phyloP scores from a whole-genome alignment of 2,113 vertebrate genomes.

The Etia nguti region DNA sequence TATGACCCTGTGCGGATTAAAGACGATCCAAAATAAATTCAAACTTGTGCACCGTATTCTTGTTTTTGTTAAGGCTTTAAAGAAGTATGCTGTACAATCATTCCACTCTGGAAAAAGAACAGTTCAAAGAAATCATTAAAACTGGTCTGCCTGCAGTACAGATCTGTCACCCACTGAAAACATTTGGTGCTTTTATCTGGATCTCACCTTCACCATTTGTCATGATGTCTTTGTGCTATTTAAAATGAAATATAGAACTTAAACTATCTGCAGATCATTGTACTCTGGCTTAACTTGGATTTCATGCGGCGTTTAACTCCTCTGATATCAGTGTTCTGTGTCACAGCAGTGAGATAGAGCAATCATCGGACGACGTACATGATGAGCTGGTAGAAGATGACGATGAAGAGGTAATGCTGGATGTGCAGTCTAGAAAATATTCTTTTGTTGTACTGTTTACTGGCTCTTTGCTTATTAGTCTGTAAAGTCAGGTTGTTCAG shows the following conservation, averaged over 20 bases:
- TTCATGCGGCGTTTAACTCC: neutral
- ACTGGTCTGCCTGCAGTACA: neutral
- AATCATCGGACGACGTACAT: slow-evolving; percentile 50
- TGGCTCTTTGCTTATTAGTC: neutral
- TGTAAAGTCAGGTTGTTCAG: neutral
- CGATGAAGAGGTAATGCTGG: slow-evolving; percentile 64
- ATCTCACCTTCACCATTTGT: neutral
- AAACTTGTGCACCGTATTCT: neutral
- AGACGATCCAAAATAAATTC: neutral
- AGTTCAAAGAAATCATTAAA: neutral
- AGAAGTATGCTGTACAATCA: neutral
- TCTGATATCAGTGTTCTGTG: neutral
- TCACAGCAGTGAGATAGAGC: slow-evolving; percentile 60
- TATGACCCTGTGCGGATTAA: neutral
- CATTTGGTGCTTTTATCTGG: neutral
- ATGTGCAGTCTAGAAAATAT: neutral
- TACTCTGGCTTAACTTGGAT: neutral
- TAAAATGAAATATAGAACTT: neutral
- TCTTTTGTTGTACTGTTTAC: neutral
- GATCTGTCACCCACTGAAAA: neutral
- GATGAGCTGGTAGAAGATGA: slow-evolving; percentile 65
- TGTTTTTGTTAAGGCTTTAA: neutral
- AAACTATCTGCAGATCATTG: neutral
- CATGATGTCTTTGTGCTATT: neutral
- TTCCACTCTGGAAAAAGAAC: neutral